These are phyloP conservation scores for Halocynthia aurantium DNA, from an alignment of 23 tunicate genomes.

Conservation along the genomic window DNA sequence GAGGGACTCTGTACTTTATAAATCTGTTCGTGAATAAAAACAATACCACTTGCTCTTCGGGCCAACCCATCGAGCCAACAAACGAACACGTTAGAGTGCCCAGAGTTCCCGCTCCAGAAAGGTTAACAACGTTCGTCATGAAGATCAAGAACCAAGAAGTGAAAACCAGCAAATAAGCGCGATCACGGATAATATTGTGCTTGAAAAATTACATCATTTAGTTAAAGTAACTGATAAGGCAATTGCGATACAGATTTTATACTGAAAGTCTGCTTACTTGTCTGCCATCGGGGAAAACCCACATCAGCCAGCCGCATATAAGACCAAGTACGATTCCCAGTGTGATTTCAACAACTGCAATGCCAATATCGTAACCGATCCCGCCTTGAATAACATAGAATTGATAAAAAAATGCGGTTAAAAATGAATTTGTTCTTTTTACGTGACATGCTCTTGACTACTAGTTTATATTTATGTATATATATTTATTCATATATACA, in stretches of 20 bases:
- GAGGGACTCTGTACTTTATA: no score
- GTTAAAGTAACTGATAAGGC: neutral
- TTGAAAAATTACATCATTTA: neutral
- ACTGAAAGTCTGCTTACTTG: constrained; percentile 14
- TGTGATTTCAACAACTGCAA: constrained; percentile 37
- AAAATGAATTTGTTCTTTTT: no score
- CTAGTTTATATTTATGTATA: no score
- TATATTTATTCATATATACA: no score
- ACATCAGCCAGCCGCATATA: constrained; percentile 44
- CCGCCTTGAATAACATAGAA: constrained; percentile 19
- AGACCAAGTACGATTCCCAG: constrained; percentile 48
- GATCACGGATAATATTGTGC: constrained; percentile 58
- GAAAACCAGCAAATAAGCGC: constrained; percentile 34
- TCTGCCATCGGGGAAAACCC: constrained; percentile 62
- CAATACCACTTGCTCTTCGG: constrained; percentile 49
- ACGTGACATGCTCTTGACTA: no score
- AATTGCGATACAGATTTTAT: neutral
- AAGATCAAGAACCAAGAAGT: constrained; percentile 66
- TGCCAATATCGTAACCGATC: constrained; percentile 41
- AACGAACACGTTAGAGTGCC: constrained; percentile 65
- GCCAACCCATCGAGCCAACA: constrained; percentile 67
- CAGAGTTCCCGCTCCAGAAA: constrained; percentile 60
- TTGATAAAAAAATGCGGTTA: neutral
- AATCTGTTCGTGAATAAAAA: no score
- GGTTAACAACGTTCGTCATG: constrained; percentile 43